These are phyloP conservation scores for Tor tambroides DNA, from an alignment of 2,113 vertebrate species.

Conservation along the genomic window DNA sequence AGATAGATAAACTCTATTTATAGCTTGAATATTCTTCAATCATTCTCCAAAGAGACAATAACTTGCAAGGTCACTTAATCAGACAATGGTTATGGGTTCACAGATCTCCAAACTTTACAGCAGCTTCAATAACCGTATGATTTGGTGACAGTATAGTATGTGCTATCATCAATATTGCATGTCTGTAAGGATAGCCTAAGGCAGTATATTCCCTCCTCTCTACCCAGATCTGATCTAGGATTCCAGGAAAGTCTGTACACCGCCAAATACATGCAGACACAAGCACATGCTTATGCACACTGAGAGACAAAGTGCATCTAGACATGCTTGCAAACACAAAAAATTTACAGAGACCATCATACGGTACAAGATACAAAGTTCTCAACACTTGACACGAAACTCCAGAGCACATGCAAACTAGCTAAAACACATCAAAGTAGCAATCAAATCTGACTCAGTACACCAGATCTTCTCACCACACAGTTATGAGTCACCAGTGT, in stretches of 20 bases:
- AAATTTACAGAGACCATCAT: neutral
- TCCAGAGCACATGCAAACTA: neutral
- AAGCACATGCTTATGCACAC: constrained; percentile 34
- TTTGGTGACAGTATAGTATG: neutral
- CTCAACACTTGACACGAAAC: neutral
- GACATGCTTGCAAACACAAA: constrained; percentile 1
- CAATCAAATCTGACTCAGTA: neutral
- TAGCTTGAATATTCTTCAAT: neutral
- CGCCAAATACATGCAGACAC: constrained; percentile 55
- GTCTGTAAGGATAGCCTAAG: neutral
- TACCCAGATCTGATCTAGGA: neutral
- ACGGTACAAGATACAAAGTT: neutral
- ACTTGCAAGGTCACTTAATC: neutral
- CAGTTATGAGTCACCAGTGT: neutral
- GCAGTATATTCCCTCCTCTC: neutral
- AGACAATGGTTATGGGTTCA: neutral
- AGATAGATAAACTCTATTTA: neutral
- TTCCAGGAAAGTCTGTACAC: constrained; percentile 66
- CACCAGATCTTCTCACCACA: neutral
- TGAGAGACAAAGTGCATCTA: constrained; percentile 16
- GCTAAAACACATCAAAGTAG: neutral
- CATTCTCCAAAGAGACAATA: neutral
- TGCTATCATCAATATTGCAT: neutral
- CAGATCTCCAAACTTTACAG: neutral
- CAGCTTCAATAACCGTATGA: neutral